Percentiles rank a stretch among this genome's conserved stretches.
These are phyloP conservation scores for Pelochelys cantorii DNA, from an alignment of 2,797 vertebrate genomes.

Conservation along the genomic window DNA sequence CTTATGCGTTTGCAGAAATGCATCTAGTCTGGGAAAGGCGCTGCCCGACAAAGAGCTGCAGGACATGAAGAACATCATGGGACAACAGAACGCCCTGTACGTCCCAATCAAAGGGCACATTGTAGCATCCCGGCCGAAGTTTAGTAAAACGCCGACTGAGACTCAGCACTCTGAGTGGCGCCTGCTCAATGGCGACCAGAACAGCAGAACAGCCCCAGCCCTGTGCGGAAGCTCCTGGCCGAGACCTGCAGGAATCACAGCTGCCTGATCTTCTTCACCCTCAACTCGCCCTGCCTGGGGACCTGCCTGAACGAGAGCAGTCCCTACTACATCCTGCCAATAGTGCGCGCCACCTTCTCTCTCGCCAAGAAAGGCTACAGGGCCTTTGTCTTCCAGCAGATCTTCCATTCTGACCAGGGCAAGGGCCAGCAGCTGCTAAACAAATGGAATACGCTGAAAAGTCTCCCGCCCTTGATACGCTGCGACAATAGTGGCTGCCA, in stretches of 20 bases:
- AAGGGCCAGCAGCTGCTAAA: too few relatives aligned
- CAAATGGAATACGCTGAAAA: background rate
- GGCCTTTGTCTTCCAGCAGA: background rate
- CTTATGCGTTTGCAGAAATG: too few relatives aligned
- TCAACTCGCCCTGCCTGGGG: background rate
- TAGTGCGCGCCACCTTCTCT: background rate
- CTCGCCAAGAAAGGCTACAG: background rate
- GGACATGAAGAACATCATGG: background rate
- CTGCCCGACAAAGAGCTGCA: fast-evolving
- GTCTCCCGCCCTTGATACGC: background rate
- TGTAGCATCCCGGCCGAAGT: too few relatives aligned
- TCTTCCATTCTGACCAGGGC: background rate
- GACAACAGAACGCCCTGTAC: background rate
- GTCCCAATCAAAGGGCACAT: background rate
- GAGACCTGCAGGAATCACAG: background rate
- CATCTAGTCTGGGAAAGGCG: too few relatives aligned
- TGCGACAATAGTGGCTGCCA: background rate
- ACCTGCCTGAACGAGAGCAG: background rate
- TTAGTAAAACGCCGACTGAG: too few relatives aligned
- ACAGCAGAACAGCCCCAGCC: background rate
- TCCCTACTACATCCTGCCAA: background rate
- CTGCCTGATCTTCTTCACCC: background rate
- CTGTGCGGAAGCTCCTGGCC: background rate
- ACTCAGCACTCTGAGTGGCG: too few relatives aligned
- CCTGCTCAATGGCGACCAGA: background rate